Percentiles rank a stretch among this genome's conserved stretches.
Conservation (phyloP, 2,797 vertebrate genomes). For the Apodemus agrarius region DNA sequence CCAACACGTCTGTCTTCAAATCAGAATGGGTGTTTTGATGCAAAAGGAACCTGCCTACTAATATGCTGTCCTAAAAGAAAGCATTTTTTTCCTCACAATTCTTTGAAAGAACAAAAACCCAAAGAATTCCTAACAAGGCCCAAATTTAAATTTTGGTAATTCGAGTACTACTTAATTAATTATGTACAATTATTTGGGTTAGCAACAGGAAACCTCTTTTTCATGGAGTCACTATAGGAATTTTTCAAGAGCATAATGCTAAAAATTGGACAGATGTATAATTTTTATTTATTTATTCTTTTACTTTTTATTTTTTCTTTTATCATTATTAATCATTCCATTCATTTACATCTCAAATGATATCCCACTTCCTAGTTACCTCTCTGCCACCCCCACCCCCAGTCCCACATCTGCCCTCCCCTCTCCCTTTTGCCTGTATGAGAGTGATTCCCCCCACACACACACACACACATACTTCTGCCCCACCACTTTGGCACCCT, state of each 20-base stretch:
- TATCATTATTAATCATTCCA: too few species aligned
- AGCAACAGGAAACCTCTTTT: neutral
- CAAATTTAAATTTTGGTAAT: conserved; percentile 12
- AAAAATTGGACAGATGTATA: neutral
- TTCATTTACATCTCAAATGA: too few species aligned
- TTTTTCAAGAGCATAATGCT: neutral
- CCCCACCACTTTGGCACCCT: too few species aligned
- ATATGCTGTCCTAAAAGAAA: neutral
- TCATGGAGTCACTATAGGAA: neutral
- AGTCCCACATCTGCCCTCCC: too few species aligned
- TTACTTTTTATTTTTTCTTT: too few species aligned
- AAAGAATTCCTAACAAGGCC: neutral
- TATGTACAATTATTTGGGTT: neutral
- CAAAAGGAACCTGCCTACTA: neutral
- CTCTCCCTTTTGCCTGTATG: too few species aligned
- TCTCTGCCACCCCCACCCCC: too few species aligned
- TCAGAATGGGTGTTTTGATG: neutral
- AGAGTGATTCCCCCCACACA: too few species aligned
- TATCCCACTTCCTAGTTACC: too few species aligned
- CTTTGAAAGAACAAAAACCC: neutral
- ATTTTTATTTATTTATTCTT: neutral
- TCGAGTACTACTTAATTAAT: neutral
- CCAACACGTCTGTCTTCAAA: conserved; percentile 22
- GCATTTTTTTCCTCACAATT: neutral
- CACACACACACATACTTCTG: too few species aligned